phyloP scores from a whole-genome alignment of 2,797 vertebrate genomes.

The Menidia menidia region DNA sequence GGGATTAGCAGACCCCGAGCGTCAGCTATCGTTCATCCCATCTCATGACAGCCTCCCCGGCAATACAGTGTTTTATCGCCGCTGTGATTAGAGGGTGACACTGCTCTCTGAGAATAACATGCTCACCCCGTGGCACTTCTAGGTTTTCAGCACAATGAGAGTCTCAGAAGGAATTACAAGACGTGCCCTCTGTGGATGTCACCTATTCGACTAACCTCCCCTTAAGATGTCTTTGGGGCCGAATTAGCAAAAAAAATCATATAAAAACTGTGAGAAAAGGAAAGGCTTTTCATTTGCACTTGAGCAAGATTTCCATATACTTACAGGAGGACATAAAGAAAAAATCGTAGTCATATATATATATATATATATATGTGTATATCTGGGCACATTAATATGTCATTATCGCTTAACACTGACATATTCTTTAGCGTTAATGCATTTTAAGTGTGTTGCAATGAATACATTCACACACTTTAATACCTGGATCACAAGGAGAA shows the following conservation, averaged over 20 bases:
- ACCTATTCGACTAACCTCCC: conserved; percentile 7
- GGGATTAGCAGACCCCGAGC: conserved; percentile 50
- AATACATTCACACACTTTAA: too few relatives aligned
- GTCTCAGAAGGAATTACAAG: conserved; percentile 19
- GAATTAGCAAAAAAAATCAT: neutral
- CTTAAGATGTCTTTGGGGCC: neutral
- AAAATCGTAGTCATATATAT: too few relatives aligned
- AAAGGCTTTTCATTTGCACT: too few relatives aligned
- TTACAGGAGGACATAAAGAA: neutral
- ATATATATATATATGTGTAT: too few relatives aligned
- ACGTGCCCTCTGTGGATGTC: conserved; percentile 12
- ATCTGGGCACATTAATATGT: too few relatives aligned
- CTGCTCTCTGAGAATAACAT: conserved; percentile 22
- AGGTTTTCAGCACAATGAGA: conserved; percentile 1
- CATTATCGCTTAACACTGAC: too few relatives aligned
- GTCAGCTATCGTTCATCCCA: conserved; percentile 49
- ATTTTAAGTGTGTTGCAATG: too few relatives aligned
- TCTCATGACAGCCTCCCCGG: conserved; percentile 30
- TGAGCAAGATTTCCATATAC: too few relatives aligned
- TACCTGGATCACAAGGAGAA: too few relatives aligned
- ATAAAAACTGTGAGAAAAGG: conserved; percentile 9
- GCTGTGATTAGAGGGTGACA: conserved; percentile 37
- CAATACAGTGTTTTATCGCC: conserved; percentile 4
- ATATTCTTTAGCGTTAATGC: too few relatives aligned
- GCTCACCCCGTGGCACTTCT: conserved; percentile 25